A percentile compares a stretch with the other conserved stretches of the same genome.
Evolutionary conservation across 1,140 invertebrate genomes (phyloP).

Genomic region (Proctacanthus coquilletti): DNA sequence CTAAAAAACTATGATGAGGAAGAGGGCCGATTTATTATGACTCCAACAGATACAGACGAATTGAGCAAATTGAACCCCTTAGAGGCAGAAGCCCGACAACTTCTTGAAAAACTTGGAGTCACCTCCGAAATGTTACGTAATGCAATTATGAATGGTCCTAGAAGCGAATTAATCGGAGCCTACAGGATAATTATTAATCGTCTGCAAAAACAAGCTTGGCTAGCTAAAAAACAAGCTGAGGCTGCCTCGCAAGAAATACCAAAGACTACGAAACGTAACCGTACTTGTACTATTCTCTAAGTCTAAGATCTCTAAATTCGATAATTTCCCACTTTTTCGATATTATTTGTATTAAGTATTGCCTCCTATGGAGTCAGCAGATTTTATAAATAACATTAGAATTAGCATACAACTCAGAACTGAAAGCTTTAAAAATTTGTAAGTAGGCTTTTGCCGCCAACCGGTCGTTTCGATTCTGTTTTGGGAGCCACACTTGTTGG

Average conservation of each 20-base stretch:
- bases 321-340: no score
- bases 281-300: constrained; percentile 28
- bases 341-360: no score
- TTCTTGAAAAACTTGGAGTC: constrained; percentile 29
- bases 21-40: constrained; percentile 30
- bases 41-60: constrained; percentile 30
- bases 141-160: constrained; percentile 26
- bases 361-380: no score
- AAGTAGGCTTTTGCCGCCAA: no score
- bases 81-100: constrained; percentile 29
- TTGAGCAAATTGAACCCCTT: constrained; percentile 24
- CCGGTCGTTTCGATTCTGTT: no score
- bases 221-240: constrained; percentile 24
- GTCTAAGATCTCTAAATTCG: constrained; percentile 1
- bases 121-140: constrained; percentile 27
- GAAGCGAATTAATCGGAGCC: constrained; percentile 31
- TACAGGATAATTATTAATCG: constrained; percentile 33
- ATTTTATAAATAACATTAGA: no score
- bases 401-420: no score
- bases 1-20: constrained; percentile 31
- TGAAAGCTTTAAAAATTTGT: no score
- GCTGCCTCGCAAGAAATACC: constrained; percentile 24
- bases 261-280: constrained; percentile 21
- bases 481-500: no score
- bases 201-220: constrained; percentile 28